Percentiles rank a stretch among this genome's conserved stretches.
phyloP scores from a whole-genome alignment of 2,797 vertebrate species.

The Enteromius radiatus region DNA sequence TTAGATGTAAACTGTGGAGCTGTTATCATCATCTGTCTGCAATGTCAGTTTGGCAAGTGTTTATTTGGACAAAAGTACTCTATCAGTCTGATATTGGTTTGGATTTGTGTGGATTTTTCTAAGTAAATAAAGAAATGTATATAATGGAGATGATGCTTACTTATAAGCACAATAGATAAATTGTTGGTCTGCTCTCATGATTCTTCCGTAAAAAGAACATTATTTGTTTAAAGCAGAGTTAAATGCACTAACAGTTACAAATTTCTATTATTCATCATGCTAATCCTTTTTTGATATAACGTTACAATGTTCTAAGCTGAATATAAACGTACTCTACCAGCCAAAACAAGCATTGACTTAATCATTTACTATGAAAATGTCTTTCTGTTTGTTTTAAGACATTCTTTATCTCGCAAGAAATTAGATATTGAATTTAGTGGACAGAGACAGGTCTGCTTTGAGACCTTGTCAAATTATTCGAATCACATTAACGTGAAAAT shows the following conservation, averaged over 20 bases:
- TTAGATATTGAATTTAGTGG: not conserved
- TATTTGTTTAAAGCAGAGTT: not conserved
- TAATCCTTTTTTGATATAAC: not conserved
- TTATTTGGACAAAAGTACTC: constrained; percentile 20
- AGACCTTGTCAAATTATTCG: not conserved
- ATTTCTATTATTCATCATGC: not conserved
- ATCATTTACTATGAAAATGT: constrained; percentile 14
- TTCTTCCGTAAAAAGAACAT: not conserved
- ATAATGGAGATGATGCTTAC: not conserved
- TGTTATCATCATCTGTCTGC: not conserved
- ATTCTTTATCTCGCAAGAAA: not conserved
- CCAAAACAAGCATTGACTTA: constrained; percentile 41
- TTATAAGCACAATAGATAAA: not conserved
- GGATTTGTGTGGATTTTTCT: constrained; percentile 13
- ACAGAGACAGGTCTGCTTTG: constrained; percentile 7
- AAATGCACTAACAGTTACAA: not conserved
- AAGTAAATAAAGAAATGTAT: constrained; percentile 14
- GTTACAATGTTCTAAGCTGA: constrained; percentile 7
- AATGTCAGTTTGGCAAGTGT: not conserved
- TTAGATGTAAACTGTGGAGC: constrained; percentile 20
- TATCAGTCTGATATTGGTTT: constrained; percentile 2
- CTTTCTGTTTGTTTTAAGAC: constrained; percentile 11
- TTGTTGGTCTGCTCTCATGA: not conserved
- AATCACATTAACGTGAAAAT: not conserved
- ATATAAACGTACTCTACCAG: not conserved